Base-by-base conservation (phyloP, 2,888 invertebrate genomes). In the Luperina testacea region DNA sequence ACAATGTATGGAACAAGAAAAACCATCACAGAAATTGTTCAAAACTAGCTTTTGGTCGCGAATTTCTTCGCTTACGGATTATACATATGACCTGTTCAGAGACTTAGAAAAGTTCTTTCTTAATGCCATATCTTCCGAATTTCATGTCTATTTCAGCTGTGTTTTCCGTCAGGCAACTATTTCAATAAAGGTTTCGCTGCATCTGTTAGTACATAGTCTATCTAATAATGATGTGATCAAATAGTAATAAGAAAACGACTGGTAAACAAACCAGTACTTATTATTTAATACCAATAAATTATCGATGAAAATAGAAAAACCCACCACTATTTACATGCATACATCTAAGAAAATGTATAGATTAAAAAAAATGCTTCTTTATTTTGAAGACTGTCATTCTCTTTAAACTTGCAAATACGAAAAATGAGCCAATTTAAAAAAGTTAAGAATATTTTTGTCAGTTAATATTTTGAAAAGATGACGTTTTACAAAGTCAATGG, bases 401-500 rank as follows among this genome's bases (percentile, higher is more conserved):
- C 11, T 45, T 20, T 32, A 69, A 17, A 45, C 11, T 27, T 27
- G 24, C 17, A 61, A 61, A 53, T 53, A 61, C 7, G 57, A 63
- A 61, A 51, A 38, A 15, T 45, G 13, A 38, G 20, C 63, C 13
- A 27, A 42, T 59, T 59, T 27, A 24, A 65, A 57, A 57, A 70
- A 67, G 51, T 70, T 24, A 27, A 76, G 42, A 72, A 71, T 65
- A 53, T 67, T 73, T 65, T 73, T 65, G 72, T 72, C 80, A 73
- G 81, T 72, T 64, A 67, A 76, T 76, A 69, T 82, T 79, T 76
- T 78, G 77, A 77, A 87, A 87, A 89, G 79, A 87, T 87, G 87
- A 82, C 78, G 80, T 86, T 89, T 87, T 72, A 82, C 82, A 84
- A 83, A 87, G 83, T 77, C 84, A 83, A 82, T 85, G 83, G 71